Percentiles rank a stretch among this genome's conserved stretches.
Conservation (phyloP, 2,113 vertebrate genomes). For the Psittacula cyanocephala region DNA sequence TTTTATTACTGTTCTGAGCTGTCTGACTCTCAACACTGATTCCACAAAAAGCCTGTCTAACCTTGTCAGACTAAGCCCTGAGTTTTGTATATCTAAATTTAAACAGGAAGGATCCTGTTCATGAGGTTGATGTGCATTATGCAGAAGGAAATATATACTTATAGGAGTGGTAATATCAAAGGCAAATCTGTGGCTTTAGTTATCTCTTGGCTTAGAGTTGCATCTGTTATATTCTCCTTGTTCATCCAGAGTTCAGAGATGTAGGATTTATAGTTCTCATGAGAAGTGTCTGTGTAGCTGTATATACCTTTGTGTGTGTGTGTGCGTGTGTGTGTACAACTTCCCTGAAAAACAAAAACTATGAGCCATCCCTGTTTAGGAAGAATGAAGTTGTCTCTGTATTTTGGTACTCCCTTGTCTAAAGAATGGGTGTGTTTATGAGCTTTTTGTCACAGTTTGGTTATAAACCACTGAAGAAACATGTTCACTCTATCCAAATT, state of each 20-base stretch:
- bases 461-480: slow-evolving; percentile 51
- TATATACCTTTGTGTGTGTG: not conserved
- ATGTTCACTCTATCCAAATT: not conserved
- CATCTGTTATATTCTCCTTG: not conserved
- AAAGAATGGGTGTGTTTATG: not conserved
- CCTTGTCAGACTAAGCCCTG: not conserved
- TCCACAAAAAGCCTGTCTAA: not conserved
- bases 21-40: not conserved
- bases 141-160: not conserved
- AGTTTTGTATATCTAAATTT: not conserved
- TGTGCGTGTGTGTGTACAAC: not conserved
- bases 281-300: not conserved
- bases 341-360: not conserved
- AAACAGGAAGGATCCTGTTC: not conserved
- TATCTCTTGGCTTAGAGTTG: not conserved
- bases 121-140: not conserved
- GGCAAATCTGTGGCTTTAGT: not conserved
- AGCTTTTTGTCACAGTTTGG: not conserved
- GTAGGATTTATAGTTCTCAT: not conserved
- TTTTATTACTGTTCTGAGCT: not conserved
- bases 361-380: not conserved
- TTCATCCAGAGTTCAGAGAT: not conserved
- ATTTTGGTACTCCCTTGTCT: not conserved
- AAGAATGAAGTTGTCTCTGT: not conserved
- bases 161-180: not conserved